These are phyloP conservation scores for Piscicola geometra DNA, from an alignment of 2,888 invertebrate genomes.

Conservation along the genomic window DNA sequence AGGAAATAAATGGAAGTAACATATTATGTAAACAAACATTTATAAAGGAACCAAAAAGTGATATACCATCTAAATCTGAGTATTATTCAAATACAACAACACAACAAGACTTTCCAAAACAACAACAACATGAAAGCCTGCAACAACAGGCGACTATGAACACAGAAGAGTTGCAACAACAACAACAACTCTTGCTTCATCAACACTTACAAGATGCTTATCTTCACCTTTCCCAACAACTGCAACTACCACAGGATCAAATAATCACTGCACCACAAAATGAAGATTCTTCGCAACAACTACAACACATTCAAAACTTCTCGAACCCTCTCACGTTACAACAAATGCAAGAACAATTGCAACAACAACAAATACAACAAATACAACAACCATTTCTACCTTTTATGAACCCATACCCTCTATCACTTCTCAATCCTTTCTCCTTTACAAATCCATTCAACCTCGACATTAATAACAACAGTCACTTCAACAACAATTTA, in stretches of 20 bases:
- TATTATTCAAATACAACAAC: too few species aligned
- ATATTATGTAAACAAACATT: too few species aligned
- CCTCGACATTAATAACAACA: too few species aligned
- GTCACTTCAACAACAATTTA: too few species aligned
- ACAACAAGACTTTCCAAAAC: background rate
- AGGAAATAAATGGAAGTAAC: too few species aligned
- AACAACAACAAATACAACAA: background rate
- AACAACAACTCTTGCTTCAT: background rate
- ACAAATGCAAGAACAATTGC: background rate
- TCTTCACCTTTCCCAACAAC: background rate
- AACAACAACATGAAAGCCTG: background rate
- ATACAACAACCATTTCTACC: background rate
- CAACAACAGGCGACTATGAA: background rate
- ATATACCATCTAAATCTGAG: too few species aligned
- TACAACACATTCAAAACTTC: background rate
- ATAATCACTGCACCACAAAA: constrained; percentile 11
- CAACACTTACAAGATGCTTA: background rate
- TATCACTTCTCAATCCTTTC: background rate
- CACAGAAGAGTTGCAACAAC: background rate
- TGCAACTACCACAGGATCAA: background rate
- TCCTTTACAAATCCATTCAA: too few species aligned
- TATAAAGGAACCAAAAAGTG: too few species aligned
- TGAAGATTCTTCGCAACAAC: constrained; percentile 14
- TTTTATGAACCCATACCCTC: background rate
- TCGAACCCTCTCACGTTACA: background rate